Conservation (phyloP, 2,797 vertebrate genomes). For the Crocodylus rhombifer region DNA sequence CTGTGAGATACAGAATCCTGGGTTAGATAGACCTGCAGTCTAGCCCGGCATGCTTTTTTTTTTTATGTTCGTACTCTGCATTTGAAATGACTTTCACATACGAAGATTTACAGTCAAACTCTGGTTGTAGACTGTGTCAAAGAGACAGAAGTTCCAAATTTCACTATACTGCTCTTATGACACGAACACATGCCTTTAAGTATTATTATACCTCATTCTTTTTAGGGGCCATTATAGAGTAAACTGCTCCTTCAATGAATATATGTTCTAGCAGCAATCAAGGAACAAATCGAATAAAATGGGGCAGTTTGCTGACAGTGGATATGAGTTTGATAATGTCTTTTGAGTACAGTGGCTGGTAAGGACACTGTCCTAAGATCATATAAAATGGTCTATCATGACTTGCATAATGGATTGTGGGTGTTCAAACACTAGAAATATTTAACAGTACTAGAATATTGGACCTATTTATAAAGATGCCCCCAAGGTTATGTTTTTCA, state of each 20-base stretch:
- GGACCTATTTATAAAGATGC: background rate
- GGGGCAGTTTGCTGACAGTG: background rate
- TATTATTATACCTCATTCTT: background rate
- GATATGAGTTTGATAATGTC: background rate
- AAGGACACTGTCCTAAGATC: no score
- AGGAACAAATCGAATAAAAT: background rate
- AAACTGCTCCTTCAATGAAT: background rate
- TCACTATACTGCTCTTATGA: background rate
- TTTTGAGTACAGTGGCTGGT: background rate
- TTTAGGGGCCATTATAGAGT: background rate
- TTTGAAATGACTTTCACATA: background rate
- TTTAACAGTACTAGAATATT: background rate
- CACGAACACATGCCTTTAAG: background rate
- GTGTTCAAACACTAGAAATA: background rate
- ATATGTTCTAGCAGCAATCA: rapidly evolving
- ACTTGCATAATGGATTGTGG: background rate
- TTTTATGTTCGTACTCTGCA: background rate
- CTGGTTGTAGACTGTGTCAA: background rate
- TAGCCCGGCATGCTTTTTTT: no score
- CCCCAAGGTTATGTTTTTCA: background rate
- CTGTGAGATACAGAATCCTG: no score
- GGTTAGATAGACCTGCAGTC: no score
- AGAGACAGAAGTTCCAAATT: background rate
- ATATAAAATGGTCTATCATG: background rate
- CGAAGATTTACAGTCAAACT: background rate